Percentiles rank a stretch among this genome's conserved stretches.
phyloP scores from a whole-genome alignment of 2,797 vertebrate genomes.

The Buphagus erythrorhynchus region DNA sequence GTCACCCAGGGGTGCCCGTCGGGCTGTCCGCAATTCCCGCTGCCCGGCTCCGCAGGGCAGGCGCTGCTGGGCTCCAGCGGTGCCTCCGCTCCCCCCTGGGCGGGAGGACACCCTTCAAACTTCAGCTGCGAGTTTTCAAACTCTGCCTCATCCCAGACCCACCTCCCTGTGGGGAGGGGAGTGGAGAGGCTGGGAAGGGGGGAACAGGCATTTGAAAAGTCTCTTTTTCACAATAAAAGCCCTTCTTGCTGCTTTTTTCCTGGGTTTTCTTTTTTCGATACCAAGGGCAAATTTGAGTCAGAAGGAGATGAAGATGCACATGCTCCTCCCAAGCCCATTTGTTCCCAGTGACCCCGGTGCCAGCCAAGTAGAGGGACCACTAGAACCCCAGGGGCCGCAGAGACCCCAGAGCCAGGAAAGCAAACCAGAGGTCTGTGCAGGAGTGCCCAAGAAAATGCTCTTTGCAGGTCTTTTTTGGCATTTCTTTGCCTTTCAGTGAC shows the following conservation, averaged over 20 bases:
- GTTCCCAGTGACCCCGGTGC: accelerated
- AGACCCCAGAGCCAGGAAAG: accelerated
- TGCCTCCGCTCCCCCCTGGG: accelerated
- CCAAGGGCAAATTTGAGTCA: not conserved
- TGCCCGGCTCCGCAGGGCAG: accelerated
- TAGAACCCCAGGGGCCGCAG: not conserved
- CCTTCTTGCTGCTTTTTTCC: not conserved
- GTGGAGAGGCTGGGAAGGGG: conserved; percentile 43
- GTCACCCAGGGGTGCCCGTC: not conserved
- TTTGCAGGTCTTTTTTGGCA: not conserved
- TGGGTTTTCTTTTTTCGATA: not conserved
- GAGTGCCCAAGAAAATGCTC: not conserved
- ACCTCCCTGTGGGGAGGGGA: conserved; percentile 57
- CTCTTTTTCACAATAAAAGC: conserved; percentile 76
- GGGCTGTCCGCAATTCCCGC: not conserved
- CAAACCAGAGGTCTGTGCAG: accelerated
- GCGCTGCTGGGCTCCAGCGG: not conserved
- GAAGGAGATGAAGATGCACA: not conserved
- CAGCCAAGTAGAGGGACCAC: not conserved
- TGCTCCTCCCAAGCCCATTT: not conserved
- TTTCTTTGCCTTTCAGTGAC: not conserved
- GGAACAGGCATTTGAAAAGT: conserved; percentile 3
- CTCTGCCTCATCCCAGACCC: conserved; percentile 55
- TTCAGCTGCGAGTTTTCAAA: conserved; percentile 1
- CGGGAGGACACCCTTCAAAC: not conserved